Evolutionary conservation across 2,888 invertebrate species (phyloP), one percentile per base, ranked within the genome.

Genomic region (Parasteatoda lunata): DNA sequence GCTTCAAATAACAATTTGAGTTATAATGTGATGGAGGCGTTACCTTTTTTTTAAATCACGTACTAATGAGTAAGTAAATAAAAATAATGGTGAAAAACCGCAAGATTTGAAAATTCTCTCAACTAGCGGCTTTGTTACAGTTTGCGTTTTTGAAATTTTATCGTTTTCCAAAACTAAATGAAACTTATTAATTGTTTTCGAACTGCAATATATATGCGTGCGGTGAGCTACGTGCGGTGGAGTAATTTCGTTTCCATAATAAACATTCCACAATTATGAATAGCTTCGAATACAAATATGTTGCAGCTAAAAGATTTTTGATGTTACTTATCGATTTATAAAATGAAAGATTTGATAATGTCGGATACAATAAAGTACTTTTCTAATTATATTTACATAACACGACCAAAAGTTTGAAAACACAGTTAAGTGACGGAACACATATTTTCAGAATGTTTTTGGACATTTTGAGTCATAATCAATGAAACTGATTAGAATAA

Each of bases 1-100:
- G 85, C 75, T 47, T 49, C 59, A 59, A 30, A 47, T 79, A 59
- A 69, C 73, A 78, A 71, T 84, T 84, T 72, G 49, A 66, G 45
- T 30, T 15, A 66, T 77, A 51, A 77, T 84, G 54, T 52, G 65
- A 45, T 15, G 70, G 15, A 49, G 75, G 70, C 64, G 75, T 80
- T 6, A 45, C 59, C 15, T n/a, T 11, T 76, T n/a, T 76, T 48
- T 6, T 45, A 69, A 83, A 83, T 75, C 75, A 65, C 11, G 51
- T 69, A 13, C 59, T 66, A 80, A 80, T 73, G 65, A 80, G 72
- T 70, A 69, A 77, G 51, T 77, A 52, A 4, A 68, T 6, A 59
- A 59, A 9, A 59, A 59, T 8, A 59, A 59, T n/a, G n/a, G 59
- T n/a, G n/a, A 59, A 59, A 59, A n/a, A 30, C 30, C 30, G 30